Base-by-base conservation (phyloP, 1,140 invertebrate species). In the Diorhabda carinulata region DNA sequence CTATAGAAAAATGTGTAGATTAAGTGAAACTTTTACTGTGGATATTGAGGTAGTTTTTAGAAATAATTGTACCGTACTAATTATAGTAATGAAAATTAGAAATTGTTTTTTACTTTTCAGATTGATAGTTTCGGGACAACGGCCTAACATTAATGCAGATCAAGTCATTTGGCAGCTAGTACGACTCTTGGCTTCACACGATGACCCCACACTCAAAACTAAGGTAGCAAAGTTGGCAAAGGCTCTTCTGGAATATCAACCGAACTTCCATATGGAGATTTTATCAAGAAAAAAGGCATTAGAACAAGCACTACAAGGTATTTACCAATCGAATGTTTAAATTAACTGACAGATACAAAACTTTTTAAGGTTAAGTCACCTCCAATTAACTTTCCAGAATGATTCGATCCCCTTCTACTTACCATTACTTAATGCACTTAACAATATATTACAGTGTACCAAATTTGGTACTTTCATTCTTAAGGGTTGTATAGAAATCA, bases 91-190 rank as follows among this genome's bases (percentile, higher is more conserved):
- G 47, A 25, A 52, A 52, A 52, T 52, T 6, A 3, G 6, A 8
- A 52, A 52, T 52, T 2, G 4, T 52, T 60, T 52, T 52, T 2
- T 52, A 57, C 62, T 69, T 57, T 64, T 7, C 74, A 88, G 87
- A 74, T 75, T 88, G 66, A 73, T 88, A 69, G 84, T 86, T 64
- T 82, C 86, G n/a, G 78, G 81, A 4, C 86, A 87, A 9, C 83
- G 86, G 5, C 86, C 87, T 3, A 86, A 86, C 61, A 78, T 95
- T 3, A 87, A 89, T 71, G 90, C 90, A 43, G 92, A 95, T 72
- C 84, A 87, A 10, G 89, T 94, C 3, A 84, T 92, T 10, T 91
- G 91, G 89, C 88, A 93, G 62, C 84, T 95, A 78, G 92, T 94
- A 2, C 87, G 89, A 59, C 84, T 94, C 6, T 92, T 95, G 75